Evolutionary conservation across 2,113 vertebrate genomes (phyloP), one percentile per base, ranked within the genome.

Genomic region (Willisornis vidua): DNA sequence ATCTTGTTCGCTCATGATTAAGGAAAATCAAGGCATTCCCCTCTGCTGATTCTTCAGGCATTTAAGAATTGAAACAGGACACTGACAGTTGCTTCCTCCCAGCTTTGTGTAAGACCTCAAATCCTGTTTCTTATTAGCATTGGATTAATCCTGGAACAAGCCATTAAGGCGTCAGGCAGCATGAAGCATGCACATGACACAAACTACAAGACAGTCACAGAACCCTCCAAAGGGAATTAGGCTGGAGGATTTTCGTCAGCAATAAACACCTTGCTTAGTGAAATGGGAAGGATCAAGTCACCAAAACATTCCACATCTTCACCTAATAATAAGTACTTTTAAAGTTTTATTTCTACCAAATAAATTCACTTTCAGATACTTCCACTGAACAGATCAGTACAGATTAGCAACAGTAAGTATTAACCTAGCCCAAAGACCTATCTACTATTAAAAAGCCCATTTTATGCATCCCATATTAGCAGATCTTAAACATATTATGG

Each of bases 101-200:
- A 39, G 94, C 94, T 94, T 94, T 94, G 84, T 92, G 31, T 94
- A 96, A 97, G 82, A 95, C 92, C 76, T 93, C 89, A 97, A 93
- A 97, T 97, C 96, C 93, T 93, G 77, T 92, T 90, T 96, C 96
- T 94, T 87, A 86, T 84, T 91, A 88, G 89, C 92, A 95, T 2
- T 81, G 80, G 96, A 97, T 97, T 97, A 97, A 95, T 96, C 93
- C 93, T 66, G 85, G 94, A 93, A 94, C 80, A 96, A 97, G 87
- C 89, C 90, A 93, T 96, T 95, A 97, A 92, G 85, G 76, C 87
- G 85, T 62, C 70, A 72, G n/a, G 91, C 43, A 79, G 89, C 43
- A 91, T 61, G 93, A 94, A 94, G 89, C 79, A 49, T 33, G 86
- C 94, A 89, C 85, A 74, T 76, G 89, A 93, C 91, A 90, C 72